phyloP scores from a whole-genome alignment of 2,888 invertebrate genomes.

The Adineta ricciae region DNA sequence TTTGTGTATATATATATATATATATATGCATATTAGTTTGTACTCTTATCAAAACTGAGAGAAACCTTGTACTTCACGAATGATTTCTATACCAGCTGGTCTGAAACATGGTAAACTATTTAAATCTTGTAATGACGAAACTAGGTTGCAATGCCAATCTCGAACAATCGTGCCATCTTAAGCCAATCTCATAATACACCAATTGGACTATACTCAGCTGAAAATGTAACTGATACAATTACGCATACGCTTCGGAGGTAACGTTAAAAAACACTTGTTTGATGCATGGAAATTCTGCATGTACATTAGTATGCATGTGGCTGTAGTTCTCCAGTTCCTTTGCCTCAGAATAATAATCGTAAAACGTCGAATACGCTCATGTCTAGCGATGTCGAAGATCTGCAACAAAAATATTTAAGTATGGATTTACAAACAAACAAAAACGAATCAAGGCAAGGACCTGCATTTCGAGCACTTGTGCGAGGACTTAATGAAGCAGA shows the following conservation, averaged over 20 bases:
- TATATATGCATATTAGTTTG: neutral
- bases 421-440: neutral
- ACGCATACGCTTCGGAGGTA: constrained; percentile 28
- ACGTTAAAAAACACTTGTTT: neutral
- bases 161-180: constrained; percentile 29
- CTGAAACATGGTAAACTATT: too few species aligned
- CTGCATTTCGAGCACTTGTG: neutral
- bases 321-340: neutral
- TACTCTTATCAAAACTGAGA: neutral
- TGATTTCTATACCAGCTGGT: neutral
- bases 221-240: constrained; percentile 32
- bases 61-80: neutral
- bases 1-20: neutral
- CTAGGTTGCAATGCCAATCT: constrained; percentile 29
- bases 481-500: neutral
- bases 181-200: constrained; percentile 33
- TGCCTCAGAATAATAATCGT: neutral
- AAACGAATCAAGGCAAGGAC: neutral
- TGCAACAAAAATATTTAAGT: constrained; percentile 8
- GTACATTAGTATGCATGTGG: neutral
- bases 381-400: neutral
- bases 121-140: too few species aligned
- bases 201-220: constrained; percentile 30
- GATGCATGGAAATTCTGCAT: neutral
- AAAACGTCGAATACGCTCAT: neutral